phyloP scores from a whole-genome alignment of 2,113 vertebrate species.

The Lasiurus borealis region DNA sequence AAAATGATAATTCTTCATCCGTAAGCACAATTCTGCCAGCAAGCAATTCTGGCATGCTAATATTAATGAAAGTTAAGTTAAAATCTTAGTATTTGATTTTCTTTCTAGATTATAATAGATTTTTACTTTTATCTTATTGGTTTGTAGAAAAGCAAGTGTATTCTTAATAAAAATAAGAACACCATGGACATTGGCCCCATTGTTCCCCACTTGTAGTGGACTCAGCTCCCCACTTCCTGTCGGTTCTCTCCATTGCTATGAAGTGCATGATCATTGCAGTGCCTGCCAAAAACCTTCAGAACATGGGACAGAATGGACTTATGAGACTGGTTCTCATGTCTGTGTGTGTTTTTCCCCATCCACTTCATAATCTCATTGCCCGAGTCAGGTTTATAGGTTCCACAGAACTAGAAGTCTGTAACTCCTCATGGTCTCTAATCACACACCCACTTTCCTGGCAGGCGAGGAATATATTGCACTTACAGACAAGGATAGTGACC shows the following conservation, averaged over 20 bases:
- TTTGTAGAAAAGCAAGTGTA: background rate
- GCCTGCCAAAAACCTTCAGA: background rate
- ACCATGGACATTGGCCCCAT: background rate
- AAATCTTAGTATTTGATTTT: conserved; percentile 2
- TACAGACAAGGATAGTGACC: background rate
- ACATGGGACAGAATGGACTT: background rate
- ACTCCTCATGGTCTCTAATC: background rate
- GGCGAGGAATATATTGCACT: background rate
- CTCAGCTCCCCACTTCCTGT: accelerated
- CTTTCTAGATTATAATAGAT: background rate
- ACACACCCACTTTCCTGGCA: background rate
- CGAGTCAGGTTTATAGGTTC: background rate
- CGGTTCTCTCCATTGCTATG: background rate
- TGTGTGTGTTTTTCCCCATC: background rate
- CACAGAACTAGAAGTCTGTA: background rate
- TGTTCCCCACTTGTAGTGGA: background rate
- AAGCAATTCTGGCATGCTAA: background rate
- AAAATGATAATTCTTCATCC: background rate
- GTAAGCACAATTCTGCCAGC: background rate
- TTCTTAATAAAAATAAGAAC: background rate
- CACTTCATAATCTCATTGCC: background rate
- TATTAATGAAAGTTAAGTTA: background rate
- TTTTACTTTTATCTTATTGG: background rate
- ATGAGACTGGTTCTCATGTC: background rate
- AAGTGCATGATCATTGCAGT: accelerated